Conservation (phyloP, 2,888 invertebrate genomes). For the Erebia aethiops region DNA sequence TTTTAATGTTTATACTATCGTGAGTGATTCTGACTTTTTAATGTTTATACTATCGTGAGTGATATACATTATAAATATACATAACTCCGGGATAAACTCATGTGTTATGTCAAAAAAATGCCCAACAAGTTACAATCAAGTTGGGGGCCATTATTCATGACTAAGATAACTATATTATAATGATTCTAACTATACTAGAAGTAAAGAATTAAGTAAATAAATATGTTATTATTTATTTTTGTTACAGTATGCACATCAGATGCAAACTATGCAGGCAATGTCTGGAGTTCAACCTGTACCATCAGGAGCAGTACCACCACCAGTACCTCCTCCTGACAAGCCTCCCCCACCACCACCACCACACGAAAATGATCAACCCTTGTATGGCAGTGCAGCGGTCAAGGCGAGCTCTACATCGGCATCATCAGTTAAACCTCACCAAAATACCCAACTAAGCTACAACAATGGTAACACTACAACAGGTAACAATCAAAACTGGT, state of each 20-base stretch:
- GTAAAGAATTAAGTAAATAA: neutral
- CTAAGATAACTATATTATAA: too few species aligned
- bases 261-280: slow-evolving; percentile 63
- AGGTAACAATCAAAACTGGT: slow-evolving; percentile 62
- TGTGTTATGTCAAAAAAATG: too few species aligned
- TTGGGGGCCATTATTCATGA: too few species aligned
- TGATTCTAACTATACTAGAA: too few species aligned
- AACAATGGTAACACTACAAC: slow-evolving; percentile 48
- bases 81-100: too few species aligned
- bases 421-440: slow-evolving; percentile 33
- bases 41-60: too few species aligned
- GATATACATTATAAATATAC: too few species aligned
- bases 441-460: slow-evolving; percentile 38
- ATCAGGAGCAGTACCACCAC: slow-evolving; percentile 46
- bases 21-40: too few species aligned
- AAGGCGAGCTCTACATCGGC: slow-evolving; percentile 40
- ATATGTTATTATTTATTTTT: slow-evolving; percentile 15
- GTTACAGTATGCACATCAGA: slow-evolving; percentile 72
- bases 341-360: slow-evolving; percentile 67
- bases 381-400: slow-evolving; percentile 54
- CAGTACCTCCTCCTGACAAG: slow-evolving; percentile 56
- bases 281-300: slow-evolving; percentile 56
- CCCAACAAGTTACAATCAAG: too few species aligned
- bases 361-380: slow-evolving; percentile 73
- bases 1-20: too few species aligned